These are phyloP conservation scores for Ptilorrhoa leucosticta DNA, from an alignment of 2,113 vertebrate species.

Conservation along the genomic window DNA sequence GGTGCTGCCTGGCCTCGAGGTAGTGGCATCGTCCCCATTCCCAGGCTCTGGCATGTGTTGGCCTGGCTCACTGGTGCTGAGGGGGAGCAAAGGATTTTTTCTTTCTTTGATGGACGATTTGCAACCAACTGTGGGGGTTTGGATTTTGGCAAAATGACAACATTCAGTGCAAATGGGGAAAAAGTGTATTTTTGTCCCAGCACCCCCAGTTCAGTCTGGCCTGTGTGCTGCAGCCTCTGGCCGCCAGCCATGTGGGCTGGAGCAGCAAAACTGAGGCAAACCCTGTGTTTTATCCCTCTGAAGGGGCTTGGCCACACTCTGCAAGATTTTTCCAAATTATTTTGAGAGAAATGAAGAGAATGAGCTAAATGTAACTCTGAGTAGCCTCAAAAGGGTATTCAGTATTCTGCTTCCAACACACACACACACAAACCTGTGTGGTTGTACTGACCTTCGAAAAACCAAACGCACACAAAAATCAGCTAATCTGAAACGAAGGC, in stretches of 20 bases:
- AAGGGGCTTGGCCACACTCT: background rate
- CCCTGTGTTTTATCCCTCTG: background rate
- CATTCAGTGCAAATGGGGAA: background rate
- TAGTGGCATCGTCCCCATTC: accelerated
- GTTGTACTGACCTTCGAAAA: background rate
- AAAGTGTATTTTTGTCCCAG: background rate
- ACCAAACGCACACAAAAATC: background rate
- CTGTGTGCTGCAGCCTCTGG: accelerated
- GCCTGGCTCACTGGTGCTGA: background rate
- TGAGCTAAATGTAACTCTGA: background rate
- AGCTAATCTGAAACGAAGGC: background rate
- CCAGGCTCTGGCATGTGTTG: background rate
- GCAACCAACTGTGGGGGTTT: background rate
- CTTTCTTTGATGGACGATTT: background rate
- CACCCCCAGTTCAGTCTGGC: background rate
- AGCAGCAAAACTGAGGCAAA: background rate
- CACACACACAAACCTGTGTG: background rate
- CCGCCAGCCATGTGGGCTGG: accelerated
- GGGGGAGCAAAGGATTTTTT: background rate
- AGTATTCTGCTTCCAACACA: background rate
- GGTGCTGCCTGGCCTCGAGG: background rate
- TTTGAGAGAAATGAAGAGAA: background rate
- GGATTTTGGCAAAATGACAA: background rate
- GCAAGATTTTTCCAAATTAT: background rate
- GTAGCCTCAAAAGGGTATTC: background rate